These are phyloP conservation scores for Amphimedon queenslandica DNA, from an alignment of 37 sponge, comb jelly and placozoan species.

Conservation along the genomic window DNA sequence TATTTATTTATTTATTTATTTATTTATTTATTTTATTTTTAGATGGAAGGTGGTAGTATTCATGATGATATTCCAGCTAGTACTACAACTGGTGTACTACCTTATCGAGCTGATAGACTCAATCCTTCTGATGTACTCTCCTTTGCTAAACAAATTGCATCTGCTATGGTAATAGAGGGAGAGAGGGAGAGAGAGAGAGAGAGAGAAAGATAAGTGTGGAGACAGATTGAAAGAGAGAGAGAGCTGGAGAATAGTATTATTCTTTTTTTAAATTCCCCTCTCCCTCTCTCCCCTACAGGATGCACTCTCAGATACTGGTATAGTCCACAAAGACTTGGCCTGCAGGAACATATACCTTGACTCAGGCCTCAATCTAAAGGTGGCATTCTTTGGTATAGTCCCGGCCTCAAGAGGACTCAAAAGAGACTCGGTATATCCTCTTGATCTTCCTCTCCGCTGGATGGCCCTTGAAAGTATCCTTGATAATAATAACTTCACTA, in stretches of 20 bases:
- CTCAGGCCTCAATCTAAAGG: neutral
- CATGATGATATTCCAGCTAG: too few species aligned
- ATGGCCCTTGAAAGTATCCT: neutral
- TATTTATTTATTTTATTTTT: too few species aligned
- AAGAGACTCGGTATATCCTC: neutral
- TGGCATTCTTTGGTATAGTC: neutral
- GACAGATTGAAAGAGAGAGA: neutral
- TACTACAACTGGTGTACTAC: too few species aligned
- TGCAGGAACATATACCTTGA: neutral
- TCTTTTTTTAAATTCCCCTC: neutral
- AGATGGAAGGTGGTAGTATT: too few species aligned
- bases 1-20: too few species aligned
- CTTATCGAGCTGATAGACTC: neutral
- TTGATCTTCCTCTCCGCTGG: neutral
- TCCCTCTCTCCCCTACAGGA: neutral
- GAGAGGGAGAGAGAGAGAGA: too few species aligned
- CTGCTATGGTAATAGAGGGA: neutral
- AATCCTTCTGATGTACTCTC: neutral
- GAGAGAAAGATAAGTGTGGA: too few species aligned
- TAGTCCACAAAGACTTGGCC: neutral
- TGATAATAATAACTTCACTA: neutral
- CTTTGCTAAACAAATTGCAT: neutral
- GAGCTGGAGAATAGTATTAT: too few species aligned
- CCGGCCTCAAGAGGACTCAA: neutral
- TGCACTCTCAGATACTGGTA: neutral